A percentile compares a stretch with the other conserved stretches of the same genome.
Conservation (phyloP, 2,797 vertebrate species). For the Gymnoscopelus microlampas region DNA sequence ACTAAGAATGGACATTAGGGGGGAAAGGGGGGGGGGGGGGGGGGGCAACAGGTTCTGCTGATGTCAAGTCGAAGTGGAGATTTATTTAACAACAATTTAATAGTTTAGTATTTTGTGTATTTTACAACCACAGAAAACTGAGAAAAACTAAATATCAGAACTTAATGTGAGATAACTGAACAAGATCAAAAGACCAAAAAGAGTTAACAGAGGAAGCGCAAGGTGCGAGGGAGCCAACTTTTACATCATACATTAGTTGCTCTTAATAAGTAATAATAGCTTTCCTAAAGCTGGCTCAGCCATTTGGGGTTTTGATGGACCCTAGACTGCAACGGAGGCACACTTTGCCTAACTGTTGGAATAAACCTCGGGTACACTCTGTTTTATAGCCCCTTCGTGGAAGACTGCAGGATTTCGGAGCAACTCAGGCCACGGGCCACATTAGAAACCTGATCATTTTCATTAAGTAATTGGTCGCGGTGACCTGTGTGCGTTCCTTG, state of each 20-base stretch:
- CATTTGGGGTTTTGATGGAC: constrained; percentile 66
- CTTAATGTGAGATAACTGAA: neutral
- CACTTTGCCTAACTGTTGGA: constrained; percentile 55
- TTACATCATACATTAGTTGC: constrained; percentile 70
- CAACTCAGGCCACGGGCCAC: constrained; percentile 40
- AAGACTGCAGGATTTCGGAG: constrained; percentile 58
- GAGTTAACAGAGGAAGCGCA: constrained; percentile 9
- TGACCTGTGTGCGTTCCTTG: constrained; percentile 73
- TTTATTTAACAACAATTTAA: too few relatives aligned
- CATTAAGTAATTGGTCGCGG: constrained; percentile 81
- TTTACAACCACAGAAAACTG: too few relatives aligned
- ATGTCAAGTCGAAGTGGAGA: neutral
- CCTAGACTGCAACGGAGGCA: constrained; percentile 68
- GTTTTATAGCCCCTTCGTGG: constrained; percentile 61
- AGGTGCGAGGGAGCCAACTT: constrained; percentile 54
- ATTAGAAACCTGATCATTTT: constrained; percentile 80
- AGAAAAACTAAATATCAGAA: too few relatives aligned
- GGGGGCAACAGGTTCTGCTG: constrained; percentile 13
- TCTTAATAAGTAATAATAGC: constrained; percentile 76
- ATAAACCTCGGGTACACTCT: constrained; percentile 57
- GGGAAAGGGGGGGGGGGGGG: constrained; percentile 17
- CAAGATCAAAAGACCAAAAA: neutral
- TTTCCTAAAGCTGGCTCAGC: constrained; percentile 69
- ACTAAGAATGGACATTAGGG: constrained; percentile 36
- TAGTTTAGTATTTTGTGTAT: too few relatives aligned